phyloP scores from a whole-genome alignment of 2,797 vertebrate species.

The Acanthiza pusilla region DNA sequence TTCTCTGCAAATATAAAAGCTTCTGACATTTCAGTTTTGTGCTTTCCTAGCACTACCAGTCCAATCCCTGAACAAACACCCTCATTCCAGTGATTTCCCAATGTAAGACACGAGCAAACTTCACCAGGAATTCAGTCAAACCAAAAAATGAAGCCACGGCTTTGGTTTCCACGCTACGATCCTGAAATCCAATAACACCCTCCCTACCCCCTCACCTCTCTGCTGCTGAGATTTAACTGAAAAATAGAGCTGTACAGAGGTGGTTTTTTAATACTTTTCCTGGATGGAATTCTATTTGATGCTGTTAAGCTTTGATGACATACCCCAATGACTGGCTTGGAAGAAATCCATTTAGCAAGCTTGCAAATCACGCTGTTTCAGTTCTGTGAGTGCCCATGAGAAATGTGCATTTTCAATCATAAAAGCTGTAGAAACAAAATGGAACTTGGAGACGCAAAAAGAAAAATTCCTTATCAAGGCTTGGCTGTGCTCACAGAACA shows the following conservation, averaged over 20 bases:
- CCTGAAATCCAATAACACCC: constrained; percentile 6
- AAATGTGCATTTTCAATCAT: constrained; percentile 58
- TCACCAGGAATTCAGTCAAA: background rate
- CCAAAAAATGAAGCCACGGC: background rate
- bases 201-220: background rate
- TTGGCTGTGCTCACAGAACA: constrained; percentile 50
- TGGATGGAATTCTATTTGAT: constrained; percentile 62
- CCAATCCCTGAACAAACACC: background rate
- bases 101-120: background rate
- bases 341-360: constrained; percentile 62
- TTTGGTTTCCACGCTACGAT: background rate
- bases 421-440: constrained; percentile 61
- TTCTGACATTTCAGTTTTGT: background rate
- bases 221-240: constrained; percentile 20
- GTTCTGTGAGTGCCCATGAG: constrained; percentile 42
- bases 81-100: background rate
- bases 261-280: constrained; percentile 40
- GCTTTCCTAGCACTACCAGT: background rate
- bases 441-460: constrained; percentile 47
- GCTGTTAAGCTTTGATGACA: constrained; percentile 62
- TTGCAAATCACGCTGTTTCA: constrained; percentile 59
- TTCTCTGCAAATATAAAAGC: background rate
- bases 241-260: constrained; percentile 23
- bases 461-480: constrained; percentile 54
- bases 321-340: constrained; percentile 60